A percentile compares a stretch with the other conserved stretches of the same genome.
Evolutionary conservation across 2,797 vertebrate genomes (phyloP).

Genomic region (Lacerta agilis): DNA sequence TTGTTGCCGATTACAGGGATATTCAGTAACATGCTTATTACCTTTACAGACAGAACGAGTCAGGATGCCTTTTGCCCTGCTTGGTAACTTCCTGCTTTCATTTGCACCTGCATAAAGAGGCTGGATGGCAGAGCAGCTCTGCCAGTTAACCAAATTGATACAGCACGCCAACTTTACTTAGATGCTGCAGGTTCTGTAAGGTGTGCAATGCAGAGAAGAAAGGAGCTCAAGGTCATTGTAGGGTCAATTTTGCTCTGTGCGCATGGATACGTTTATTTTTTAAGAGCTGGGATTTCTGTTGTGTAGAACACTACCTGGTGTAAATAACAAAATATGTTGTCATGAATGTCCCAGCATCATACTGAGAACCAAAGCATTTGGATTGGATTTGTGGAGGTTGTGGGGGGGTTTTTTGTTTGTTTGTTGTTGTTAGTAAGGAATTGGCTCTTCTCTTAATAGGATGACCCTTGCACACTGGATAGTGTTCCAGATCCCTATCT

Average conservation of each 20-base stretch:
- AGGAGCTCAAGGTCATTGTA: not conserved
- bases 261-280: constrained; percentile 1
- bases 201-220: constrained; percentile 5
- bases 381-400: not conserved
- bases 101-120: not conserved
- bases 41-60: constrained; percentile 31
- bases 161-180: not conserved
- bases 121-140: constrained; percentile 1
- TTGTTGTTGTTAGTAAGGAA: not conserved
- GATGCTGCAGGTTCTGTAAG: not conserved
- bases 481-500: constrained; percentile 50
- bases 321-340: constrained; percentile 30
- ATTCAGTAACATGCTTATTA: not conserved
- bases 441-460: constrained; percentile 24
- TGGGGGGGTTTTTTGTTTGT: not conserved
- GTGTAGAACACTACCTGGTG: not conserved
- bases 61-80: constrained; percentile 34
- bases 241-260: not conserved
- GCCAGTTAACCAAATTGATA: fast-evolving
- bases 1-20: constrained; percentile 19
- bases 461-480: constrained; percentile 41
- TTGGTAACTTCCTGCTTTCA: constrained; percentile 18
- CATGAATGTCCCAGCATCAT: constrained; percentile 17
- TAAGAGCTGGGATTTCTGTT: constrained; percentile 24
- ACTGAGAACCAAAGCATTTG: constrained; percentile 14